Base-by-base conservation (phyloP, 2,888 invertebrate species). In the Caenorhabditis sulstoni region DNA sequence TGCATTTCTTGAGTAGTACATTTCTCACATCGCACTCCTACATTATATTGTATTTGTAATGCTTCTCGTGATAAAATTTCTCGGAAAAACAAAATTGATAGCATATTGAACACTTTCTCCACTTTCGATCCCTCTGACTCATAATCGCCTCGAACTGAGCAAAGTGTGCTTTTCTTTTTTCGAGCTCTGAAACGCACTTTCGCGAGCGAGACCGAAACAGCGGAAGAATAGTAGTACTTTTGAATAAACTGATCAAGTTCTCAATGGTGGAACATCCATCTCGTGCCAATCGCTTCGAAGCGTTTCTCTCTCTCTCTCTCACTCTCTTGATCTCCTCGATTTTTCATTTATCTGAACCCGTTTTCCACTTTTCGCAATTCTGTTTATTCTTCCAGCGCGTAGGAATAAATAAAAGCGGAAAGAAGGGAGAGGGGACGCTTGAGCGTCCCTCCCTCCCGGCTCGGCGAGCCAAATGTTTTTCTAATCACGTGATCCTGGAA, bases 401-500 rank as follows among this genome's bases (percentile, higher is more conserved):
- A 45, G 37, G 53, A 71, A 62, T 57, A 47, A 70, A 70, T 49
- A 62, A 44, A 41, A 18, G 39, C 47, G 47, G 16, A 9, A 8
- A 7, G 37, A n/a, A 55, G 49, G 49, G 49, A 12, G 52, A 14
- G 9, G 59, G 23, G 53, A 47, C 49, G 55, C 41, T 57, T 47
- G 62, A 64, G 52, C 68, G 16, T 20, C 23, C 18, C 22, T 45
- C n/a, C 29, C 41, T 16, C n/a, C 50, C 44, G n/a, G 9, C 58
- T 29, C 29, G 29, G 29, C 29, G 29, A 29, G 7, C 41, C 20
- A 39, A 71, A 71, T 71, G 70, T 71, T 71, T 71, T 71, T 71
- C 71, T 62, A 62, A 71, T 62, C 71, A 71, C 62, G 62, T 64
- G 71, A 71, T 62, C 71, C 71, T 41, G 29, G 57, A 71, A 71